Evolutionary conservation across 2,888 invertebrate species (phyloP), one percentile per base, ranked within the genome.

Genomic region (Leptinotarsa rubiginosa): DNA sequence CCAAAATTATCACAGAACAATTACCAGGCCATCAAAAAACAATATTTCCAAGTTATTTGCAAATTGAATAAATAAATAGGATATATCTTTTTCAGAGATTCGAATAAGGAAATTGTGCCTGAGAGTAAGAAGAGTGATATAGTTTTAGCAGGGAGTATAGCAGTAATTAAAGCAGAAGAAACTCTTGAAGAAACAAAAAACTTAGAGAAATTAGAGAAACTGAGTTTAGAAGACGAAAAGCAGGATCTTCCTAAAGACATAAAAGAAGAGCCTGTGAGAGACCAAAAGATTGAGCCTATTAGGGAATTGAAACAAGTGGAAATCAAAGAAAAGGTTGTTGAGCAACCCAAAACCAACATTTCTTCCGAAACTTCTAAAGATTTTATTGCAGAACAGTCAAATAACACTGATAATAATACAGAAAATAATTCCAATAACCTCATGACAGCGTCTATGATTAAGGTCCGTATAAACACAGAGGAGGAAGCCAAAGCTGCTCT

Each of bases 401-500:
- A 67, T 49, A 62, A 62, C 15, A 16, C 59, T 31, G 66, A 71
- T 5, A 54, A 71, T 5, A 54, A 16, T 54, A 47, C 69, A n/a
- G 59, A 76, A 65, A 79, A 78, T 47, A 74, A 76, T 71, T 54
- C 73, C 31, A 80, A 80, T 69, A 84, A 78, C 70, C 87, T 87
- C 80, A 87, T 89, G 87, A 85, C 89, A 80, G 91, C 93, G 65
- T 93, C 93, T 50, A 92, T 93, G 90, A 92, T 91, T 75, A 93
- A 91, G 86, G 89, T 89, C 47, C 90, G 93, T 80, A 96, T 96
- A 80, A 95, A 94, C 13, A 96, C 96, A 3, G 97, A 96, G 88
- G 97, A 96, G 87, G 93, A 97, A 87, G 97, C 97, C 12, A 97
- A 97, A 88, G 97, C 97, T 20, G 97, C 97, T 72, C 89, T 98